These are phyloP conservation scores for Sphecodes monilicornis DNA, from an alignment of 2,888 invertebrate species.

Conservation along the genomic window DNA sequence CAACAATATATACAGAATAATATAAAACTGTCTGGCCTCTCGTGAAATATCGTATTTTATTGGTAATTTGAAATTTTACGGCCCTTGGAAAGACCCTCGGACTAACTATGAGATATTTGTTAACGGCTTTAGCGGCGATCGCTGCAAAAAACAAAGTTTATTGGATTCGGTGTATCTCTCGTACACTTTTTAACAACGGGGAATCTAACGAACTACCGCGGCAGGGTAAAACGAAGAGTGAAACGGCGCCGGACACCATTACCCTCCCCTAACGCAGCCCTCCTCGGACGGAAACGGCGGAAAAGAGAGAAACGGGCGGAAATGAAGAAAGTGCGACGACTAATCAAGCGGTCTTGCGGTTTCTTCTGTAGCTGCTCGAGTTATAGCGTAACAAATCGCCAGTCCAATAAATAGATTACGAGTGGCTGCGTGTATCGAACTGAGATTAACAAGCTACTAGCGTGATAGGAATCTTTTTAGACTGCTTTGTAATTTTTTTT, in stretches of 20 bases:
- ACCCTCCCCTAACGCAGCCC: slow-evolving; percentile 3
- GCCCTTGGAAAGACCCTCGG: neutral
- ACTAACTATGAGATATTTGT: neutral
- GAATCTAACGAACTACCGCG: slow-evolving; percentile 27
- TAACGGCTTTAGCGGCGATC: too few relatives aligned
- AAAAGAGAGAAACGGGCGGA: neutral
- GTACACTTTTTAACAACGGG: neutral
- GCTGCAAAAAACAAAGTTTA: slow-evolving; percentile 3
- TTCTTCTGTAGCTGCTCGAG: slow-evolving; percentile 15
- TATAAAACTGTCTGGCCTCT: neutral
- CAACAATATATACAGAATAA: neutral
- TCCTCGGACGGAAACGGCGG: neutral
- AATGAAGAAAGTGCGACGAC: slow-evolving; percentile 13
- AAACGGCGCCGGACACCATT: slow-evolving; percentile 24
- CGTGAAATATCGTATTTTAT: neutral
- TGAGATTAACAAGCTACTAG: slow-evolving; percentile 56
- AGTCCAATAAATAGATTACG: slow-evolving; percentile 71
- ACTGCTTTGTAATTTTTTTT: neutral
- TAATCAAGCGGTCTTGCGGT: slow-evolving; percentile 23
- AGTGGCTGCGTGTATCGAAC: slow-evolving; percentile 72
- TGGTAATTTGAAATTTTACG: neutral
- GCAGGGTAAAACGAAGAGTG: slow-evolving; percentile 14
- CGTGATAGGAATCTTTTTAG: neutral
- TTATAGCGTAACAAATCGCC: slow-evolving; percentile 48
- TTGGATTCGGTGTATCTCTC: neutral